Base-by-base conservation (phyloP, 2,888 invertebrate species). In the Salticus scenicus region DNA sequence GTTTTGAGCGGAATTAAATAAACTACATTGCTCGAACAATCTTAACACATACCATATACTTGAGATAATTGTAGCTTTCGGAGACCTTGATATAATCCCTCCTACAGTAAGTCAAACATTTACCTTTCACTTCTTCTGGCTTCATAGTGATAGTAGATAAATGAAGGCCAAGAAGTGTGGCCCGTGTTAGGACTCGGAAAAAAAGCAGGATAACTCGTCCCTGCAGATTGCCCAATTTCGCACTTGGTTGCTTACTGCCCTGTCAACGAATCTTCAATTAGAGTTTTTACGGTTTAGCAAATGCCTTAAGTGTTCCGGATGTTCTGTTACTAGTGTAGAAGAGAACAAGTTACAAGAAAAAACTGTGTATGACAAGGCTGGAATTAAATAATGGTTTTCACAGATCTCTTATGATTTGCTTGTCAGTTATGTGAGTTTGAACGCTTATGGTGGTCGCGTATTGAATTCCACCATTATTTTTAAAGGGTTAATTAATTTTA, bases 231-330 rank as follows among this genome's bases (percentile, higher is more conserved):
- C 24, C 24, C 57, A 57, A 57, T 57, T 57, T 57, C 57, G 1
- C 57, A 57, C 5, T 57, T 24, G 57, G 57, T 24, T 57, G 57
- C 24, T 24, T 17, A 24, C 24, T 5, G 57, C 57, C 24, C 57
- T 57, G 24, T 24, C 57, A 57, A 57, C 57, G 57, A 57, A 24
- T 4, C 57, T 57, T 57, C 57, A 24, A 57, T 57, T 57, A 57
- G 47, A 47, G 57, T 24, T 57, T 57, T 57, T 57, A 47, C 47
- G 47, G 47, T 47, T 47, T 47, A n/a, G 47, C 47, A 47, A 47
- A 47, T 57, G 24, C 12, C 57, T 24, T 7, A 20, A 5, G 20
- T 57, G 7, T 24, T 57, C 57, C 57, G 24, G 24, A 57, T 57
- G 24, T 24, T 57, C 57, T 24, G 4, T 24, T 57, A 5, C 57